These are phyloP conservation scores for Saccopteryx bilineata DNA, from an alignment of 2,113 vertebrate species.

Conservation along the genomic window DNA sequence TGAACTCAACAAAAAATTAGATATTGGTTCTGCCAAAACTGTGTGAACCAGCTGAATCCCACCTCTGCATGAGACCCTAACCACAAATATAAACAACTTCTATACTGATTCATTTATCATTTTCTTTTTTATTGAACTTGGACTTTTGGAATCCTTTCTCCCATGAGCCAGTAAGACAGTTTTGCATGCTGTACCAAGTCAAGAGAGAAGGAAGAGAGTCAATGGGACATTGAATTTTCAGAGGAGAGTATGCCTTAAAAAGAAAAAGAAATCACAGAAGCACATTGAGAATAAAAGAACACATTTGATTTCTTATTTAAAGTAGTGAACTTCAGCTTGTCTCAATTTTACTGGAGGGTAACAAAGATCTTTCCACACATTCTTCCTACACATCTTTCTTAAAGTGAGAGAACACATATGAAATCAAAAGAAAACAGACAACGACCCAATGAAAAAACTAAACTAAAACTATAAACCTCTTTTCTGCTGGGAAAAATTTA, in stretches of 20 bases:
- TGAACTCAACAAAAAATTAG: no score
- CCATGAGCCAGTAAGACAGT: not conserved
- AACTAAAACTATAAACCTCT: not conserved
- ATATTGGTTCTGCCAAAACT: no score
- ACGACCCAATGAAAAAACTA: not conserved
- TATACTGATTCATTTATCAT: not conserved
- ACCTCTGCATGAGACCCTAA: not conserved
- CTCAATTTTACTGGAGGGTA: not conserved
- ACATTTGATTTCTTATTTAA: not conserved
- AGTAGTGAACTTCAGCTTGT: not conserved
- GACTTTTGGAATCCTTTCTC: not conserved
- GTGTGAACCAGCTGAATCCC: no score
- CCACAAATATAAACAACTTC: not conserved
- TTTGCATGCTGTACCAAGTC: not conserved
- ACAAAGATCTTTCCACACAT: not conserved
- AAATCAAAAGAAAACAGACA: not conserved
- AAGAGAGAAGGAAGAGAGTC: not conserved
- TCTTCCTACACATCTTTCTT: not conserved
- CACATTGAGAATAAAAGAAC: not conserved
- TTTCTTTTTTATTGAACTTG: slow-evolving; percentile 17
- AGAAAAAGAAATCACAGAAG: not conserved
- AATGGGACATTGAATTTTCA: not conserved
- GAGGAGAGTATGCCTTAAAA: not conserved
- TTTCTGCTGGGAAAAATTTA: not conserved
- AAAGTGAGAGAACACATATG: not conserved